Evolutionary conservation across 2,113 vertebrate genomes (phyloP), one percentile per base, ranked within the genome.

Genomic region (Monopterus albus): DNA sequence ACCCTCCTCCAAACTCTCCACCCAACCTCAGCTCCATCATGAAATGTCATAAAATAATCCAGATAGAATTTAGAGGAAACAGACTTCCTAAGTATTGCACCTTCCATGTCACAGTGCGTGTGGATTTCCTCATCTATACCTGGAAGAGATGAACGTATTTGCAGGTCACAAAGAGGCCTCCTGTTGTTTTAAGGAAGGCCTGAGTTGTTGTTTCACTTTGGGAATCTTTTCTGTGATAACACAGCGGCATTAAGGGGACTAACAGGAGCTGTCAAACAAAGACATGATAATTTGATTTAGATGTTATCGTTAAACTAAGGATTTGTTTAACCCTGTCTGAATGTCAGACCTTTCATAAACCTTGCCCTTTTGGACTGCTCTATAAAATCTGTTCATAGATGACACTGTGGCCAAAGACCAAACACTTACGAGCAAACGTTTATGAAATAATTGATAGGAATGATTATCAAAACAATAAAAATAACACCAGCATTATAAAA

Each of bases 31-130:
- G 52, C 50, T 81, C 65, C 36, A 67, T 79, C 71, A 57, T 72
- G n/a, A n/a, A n/a, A n/a, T n/a, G 77, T 78, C 81, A 36, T 39
- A 0, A 20, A 71, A 63, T 63, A 81, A 71, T 74, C 60, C 79
- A 73, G 82, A 64, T 60, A 38, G 20, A 35, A 25, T 59, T 42
- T 38, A 39, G 15, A 62, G 46, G 15, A 42, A 49, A 56, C n/a
- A n/a, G n/a, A n/a, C n/a, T 38, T n/a, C n/a, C n/a, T n/a, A n/a
- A n/a, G n/a, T n/a, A n/a, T n/a, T n/a, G n/a, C 23, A 18, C 49
- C 51, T 18, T 13, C 47, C 31, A 12, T 3, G 55, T 76, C 61
- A 49, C 66, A 45, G 21, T 15, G 35, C 28, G 58, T 28, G 62
- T 43, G 57, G 6, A 59, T 51, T 60, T 76, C 23, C 71, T 79